Evolutionary conservation across 2,797 vertebrate genomes (phyloP).

Genomic region (Platalea minor): DNA sequence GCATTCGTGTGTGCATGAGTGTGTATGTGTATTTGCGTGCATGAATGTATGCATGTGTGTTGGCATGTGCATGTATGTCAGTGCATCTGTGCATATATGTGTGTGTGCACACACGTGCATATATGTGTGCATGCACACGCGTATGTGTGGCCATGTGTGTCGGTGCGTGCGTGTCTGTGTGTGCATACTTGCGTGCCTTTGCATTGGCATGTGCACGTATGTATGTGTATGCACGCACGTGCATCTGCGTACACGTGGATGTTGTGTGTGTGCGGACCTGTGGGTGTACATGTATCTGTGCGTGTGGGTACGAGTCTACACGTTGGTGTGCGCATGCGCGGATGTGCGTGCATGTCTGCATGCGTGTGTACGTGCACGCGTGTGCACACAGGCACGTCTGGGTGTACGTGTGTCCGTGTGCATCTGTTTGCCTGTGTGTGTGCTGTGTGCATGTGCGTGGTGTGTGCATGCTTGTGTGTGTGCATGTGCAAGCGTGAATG

Average conservation of each 20-base stretch:
- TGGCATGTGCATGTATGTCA: no score
- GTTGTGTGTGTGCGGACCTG: no score
- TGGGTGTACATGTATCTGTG: no score
- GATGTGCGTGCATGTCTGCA: no score
- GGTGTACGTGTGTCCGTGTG: no score
- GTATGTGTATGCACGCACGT: neutral
- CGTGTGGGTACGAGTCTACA: neutral
- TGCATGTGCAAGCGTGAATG: neutral
- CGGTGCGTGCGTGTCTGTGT: neutral
- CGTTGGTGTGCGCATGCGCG: no score
- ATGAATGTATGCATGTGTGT: no score
- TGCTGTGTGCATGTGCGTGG: neutral
- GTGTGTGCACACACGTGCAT: no score
- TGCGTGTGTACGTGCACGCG: accelerated
- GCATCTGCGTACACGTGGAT: neutral
- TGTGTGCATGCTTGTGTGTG: neutral
- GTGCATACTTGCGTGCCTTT: no score
- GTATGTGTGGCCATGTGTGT: neutral
- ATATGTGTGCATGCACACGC: neutral
- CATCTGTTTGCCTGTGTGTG: no score
- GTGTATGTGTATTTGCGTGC: neutral
- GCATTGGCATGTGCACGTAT: neutral
- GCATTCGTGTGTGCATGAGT: accelerated
- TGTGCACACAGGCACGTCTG: neutral
- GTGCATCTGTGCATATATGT: neutral